phyloP scores from a whole-genome alignment of 2,797 vertebrate species.

The Alosa sapidissima region DNA sequence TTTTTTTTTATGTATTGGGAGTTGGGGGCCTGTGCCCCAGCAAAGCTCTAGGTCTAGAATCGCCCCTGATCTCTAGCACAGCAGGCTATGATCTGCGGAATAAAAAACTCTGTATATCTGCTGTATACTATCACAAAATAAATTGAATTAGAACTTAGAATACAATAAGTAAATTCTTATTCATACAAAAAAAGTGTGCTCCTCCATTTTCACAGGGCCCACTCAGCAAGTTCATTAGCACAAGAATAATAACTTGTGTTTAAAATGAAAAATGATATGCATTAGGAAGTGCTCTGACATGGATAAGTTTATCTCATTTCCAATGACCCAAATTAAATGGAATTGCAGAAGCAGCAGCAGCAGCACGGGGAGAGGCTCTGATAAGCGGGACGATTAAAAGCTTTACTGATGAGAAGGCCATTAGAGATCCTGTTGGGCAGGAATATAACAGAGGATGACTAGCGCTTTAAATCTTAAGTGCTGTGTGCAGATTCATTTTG shows the following conservation, averaged over 20 bases:
- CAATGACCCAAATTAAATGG: constrained; percentile 42
- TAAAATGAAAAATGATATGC: constrained; percentile 35
- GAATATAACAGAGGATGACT: constrained; percentile 28
- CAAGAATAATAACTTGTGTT: constrained; percentile 29
- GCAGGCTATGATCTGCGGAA: background rate
- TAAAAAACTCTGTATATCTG: background rate
- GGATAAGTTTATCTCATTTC: constrained; percentile 32
- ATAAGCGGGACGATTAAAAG: constrained; percentile 39
- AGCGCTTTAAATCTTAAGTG: constrained; percentile 28
- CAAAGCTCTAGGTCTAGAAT: too few species aligned
- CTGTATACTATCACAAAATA: background rate
- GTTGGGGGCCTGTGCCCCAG: too few species aligned
- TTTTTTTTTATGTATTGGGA: too few species aligned
- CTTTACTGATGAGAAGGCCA: constrained; percentile 38
- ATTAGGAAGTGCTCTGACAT: constrained; percentile 38
- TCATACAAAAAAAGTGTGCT: background rate
- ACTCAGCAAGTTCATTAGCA: constrained; percentile 31
- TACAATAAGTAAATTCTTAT: background rate
- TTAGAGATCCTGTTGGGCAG: constrained; percentile 26
- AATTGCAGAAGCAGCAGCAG: constrained; percentile 27
- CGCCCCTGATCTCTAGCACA: background rate
- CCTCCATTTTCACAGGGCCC: constrained; percentile 10
- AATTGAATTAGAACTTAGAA: constrained; percentile 4
- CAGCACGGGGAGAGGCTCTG: constrained; percentile 26
- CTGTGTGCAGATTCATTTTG: constrained; percentile 18